Evolutionary conservation across 2,888 invertebrate genomes (phyloP).

Genomic region (Macrophya annulata): DNA sequence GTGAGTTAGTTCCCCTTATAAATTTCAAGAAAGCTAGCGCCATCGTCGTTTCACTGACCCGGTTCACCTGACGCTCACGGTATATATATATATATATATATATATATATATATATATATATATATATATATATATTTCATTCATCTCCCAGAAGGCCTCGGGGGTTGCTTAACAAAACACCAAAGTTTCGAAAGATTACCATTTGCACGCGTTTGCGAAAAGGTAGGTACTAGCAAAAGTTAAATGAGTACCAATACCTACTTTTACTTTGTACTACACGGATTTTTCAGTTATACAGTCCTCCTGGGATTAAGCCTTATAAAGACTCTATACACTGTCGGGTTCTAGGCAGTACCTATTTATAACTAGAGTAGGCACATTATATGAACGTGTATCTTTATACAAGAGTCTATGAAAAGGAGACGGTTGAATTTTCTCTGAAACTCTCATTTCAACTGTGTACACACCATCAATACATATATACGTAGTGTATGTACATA

Average conservation of each 20-base stretch:
- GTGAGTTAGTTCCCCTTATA: too few relatives aligned
- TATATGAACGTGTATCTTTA: slow-evolving; percentile 31
- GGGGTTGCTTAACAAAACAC: slow-evolving; percentile 19
- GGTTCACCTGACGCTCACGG: too few relatives aligned
- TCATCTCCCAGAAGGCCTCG: not conserved
- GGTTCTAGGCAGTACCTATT: slow-evolving; percentile 8
- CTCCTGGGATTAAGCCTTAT: not conserved
- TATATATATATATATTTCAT: not conserved
- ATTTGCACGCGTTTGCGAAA: not conserved
- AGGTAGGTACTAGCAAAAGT: not conserved
- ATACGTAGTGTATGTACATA: not conserved
- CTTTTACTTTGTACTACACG: not conserved
- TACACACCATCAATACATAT: slow-evolving; percentile 21
- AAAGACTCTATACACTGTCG: not conserved
- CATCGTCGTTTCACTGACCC: too few relatives aligned
- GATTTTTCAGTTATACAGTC: not conserved
- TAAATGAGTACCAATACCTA: slow-evolving; percentile 4
- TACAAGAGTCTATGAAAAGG: slow-evolving; percentile 26
- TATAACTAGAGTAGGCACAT: slow-evolving; percentile 14
- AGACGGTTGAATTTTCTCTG: slow-evolving; percentile 25
- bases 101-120: not conserved
- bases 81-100: not conserved
- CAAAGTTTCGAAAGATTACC: slow-evolving; percentile 27
- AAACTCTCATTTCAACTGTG: slow-evolving; percentile 51
- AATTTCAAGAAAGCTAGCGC: too few relatives aligned